Evolutionary conservation across 2,888 invertebrate species (phyloP).

Genomic region (Sussaba pulchella): DNA sequence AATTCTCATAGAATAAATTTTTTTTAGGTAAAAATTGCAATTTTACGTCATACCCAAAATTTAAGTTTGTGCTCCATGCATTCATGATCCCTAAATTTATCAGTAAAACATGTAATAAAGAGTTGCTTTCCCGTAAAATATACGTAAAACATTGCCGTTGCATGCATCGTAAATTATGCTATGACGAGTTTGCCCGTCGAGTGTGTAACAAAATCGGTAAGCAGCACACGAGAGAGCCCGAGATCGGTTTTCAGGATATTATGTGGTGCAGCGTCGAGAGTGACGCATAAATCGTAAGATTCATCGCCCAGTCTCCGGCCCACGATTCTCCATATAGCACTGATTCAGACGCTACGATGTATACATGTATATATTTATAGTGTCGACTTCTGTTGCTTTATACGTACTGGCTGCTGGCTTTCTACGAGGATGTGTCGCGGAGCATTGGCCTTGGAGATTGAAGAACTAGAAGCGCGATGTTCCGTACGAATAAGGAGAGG

Average conservation of each 20-base stretch:
- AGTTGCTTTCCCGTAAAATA: too few relatives aligned
- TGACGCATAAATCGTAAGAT: slow-evolving; percentile 13
- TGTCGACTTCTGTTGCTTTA: slow-evolving; percentile 1
- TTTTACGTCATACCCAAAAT: too few relatives aligned
- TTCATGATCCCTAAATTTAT: too few relatives aligned
- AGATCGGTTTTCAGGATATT: slow-evolving; percentile 15
- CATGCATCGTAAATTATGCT: too few relatives aligned
- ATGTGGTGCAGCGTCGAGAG: slow-evolving; percentile 20
- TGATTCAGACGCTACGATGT: slow-evolving; percentile 6
- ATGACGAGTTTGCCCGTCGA: background rate
- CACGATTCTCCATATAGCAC: slow-evolving; percentile 18
- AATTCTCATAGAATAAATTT: too few relatives aligned
- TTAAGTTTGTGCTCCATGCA: too few relatives aligned
- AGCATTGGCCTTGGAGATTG: slow-evolving; percentile 54
- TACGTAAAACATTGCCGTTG: too few relatives aligned
- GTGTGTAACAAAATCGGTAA: slow-evolving; percentile 12
- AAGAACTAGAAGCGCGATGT: slow-evolving; percentile 28
- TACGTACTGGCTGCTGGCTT: slow-evolving; percentile 20
- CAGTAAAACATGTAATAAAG: too few relatives aligned
- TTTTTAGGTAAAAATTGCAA: too few relatives aligned
- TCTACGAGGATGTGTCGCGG: slow-evolving; percentile 46
- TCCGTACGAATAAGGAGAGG: slow-evolving; percentile 9
- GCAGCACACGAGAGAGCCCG: background rate
- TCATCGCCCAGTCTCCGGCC: background rate
- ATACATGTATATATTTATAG: background rate